phyloP scores from a whole-genome alignment of 2,888 invertebrate species.

The Pelosia muscerda region DNA sequence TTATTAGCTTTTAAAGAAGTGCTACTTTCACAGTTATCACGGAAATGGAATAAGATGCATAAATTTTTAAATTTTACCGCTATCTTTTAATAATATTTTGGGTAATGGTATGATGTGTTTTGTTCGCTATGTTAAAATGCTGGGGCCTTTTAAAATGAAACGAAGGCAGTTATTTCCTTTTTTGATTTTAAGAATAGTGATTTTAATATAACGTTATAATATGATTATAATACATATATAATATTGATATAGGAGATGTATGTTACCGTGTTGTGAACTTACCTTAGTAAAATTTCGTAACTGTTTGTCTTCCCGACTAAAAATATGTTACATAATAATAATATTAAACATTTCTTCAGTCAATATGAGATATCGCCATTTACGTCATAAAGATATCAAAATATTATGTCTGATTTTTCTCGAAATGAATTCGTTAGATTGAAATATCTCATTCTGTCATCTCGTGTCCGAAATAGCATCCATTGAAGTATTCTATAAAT shows the following conservation, averaged over 20 bases:
- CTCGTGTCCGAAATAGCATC: conserved; percentile 19
- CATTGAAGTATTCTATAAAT: conserved; percentile 21
- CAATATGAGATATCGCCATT: neutral
- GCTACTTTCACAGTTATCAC: neutral
- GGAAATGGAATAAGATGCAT: neutral
- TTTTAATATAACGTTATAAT: too few species aligned
- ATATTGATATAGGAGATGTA: too few species aligned
- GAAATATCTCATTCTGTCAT: conserved; percentile 29
- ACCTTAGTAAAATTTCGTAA: too few species aligned
- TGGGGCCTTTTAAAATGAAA: too few species aligned
- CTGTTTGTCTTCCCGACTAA: too few species aligned
- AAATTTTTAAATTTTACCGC: neutral
- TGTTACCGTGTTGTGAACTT: too few species aligned
- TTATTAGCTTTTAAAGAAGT: neutral
- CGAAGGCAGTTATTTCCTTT: too few species aligned
- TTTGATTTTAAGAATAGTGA: too few species aligned
- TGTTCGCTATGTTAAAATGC: neutral
- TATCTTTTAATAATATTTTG: neutral
- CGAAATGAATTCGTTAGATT: conserved; percentile 14
- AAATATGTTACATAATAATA: too few species aligned
- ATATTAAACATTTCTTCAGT: neutral
- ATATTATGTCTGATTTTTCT: conserved; percentile 28
- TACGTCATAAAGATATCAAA: conserved; percentile 14
- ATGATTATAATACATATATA: too few species aligned
- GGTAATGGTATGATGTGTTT: neutral